Base-by-base conservation (phyloP, 1,140 invertebrate species). In the Zaprionus gabonicus region DNA sequence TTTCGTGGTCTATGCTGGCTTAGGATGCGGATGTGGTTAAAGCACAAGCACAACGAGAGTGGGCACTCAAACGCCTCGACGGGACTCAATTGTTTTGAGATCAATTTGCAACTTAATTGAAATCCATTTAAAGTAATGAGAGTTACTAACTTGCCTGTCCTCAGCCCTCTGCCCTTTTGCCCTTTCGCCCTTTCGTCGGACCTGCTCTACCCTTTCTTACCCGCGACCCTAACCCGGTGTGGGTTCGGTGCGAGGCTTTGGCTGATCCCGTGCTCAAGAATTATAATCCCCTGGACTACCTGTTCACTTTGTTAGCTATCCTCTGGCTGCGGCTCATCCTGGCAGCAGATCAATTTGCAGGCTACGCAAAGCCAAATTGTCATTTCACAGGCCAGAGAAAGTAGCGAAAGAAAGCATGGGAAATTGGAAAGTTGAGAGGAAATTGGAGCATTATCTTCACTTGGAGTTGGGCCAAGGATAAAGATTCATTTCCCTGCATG, bases 121-220 rank as follows among this genome's bases (percentile, higher is more conserved):
- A 92, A 92, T 92, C 91, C 86, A 92, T 92, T 92, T 92, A 91
- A 92, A 91, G 87, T 91, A 91, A 91, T 91, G 91, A 91, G 90
- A 90, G 85, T 90, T 90, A 90, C 85, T 88, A 90, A 90, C 85
- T 85, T 90, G 84, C 77, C 78, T 76, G 44, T 57, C 51, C 74
- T 72, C 71, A 64, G 53, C 20, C 17, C 38, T 58, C 46, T 58
- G 13, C 17, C 6, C 25, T n/a, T 28, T 46, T 67, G 59, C 41
- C 41, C 31, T 34, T 34, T 64, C 65, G 71, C 53, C 78, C 69
- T 67, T 71, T 69, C 20, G 25, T 38, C 25, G 55, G 62, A 60
- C 55, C 51, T 67, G 67, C 64, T 63, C 38, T 13, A 44, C 46
- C 53, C 31, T 34, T 34, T 34, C 31, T 34, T 34, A 34, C 2